phyloP scores from a whole-genome alignment of 2,797 vertebrate species.

The Halcyon smyrnensis region DNA sequence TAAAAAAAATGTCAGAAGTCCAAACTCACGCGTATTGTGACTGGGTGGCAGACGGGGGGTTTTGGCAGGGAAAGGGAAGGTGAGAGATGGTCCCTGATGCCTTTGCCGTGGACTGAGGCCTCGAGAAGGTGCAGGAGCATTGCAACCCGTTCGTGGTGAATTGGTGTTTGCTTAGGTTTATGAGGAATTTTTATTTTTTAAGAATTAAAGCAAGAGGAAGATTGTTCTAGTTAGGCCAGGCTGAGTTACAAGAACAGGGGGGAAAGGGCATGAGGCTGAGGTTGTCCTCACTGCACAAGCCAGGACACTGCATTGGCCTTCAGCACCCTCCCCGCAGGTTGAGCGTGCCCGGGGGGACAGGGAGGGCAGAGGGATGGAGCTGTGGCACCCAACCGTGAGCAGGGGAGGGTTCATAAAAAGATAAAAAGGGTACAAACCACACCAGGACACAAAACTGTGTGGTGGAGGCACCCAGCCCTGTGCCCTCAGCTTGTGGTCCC shows the following conservation, averaged over 20 bases:
- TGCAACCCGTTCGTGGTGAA: neutral
- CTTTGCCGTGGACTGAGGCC: neutral
- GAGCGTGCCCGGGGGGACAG: rapidly evolving
- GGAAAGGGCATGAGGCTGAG: rapidly evolving
- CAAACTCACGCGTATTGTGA: neutral
- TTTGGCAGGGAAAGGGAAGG: neutral
- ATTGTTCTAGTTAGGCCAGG: neutral
- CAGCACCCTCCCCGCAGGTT: neutral
- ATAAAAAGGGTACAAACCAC: neutral
- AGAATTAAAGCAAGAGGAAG: neutral
- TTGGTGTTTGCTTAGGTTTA: neutral
- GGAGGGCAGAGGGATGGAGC: neutral
- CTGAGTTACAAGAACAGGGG: neutral
- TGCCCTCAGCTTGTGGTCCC: neutral
- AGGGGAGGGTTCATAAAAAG: too few species aligned
- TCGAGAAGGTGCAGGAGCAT: neutral
- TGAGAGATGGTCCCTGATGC: neutral
- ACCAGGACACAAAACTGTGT: rapidly evolving
- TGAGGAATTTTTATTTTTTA: neutral
- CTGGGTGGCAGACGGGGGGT: neutral
- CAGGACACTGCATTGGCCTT: rapidly evolving
- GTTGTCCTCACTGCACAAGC: neutral
- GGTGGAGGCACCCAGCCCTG: neutral
- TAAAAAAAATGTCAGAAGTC: neutral
- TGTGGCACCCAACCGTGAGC: neutral